These are phyloP conservation scores for Heterodera carotae DNA, from an alignment of 1,140 invertebrate species.

Conservation along the genomic window DNA sequence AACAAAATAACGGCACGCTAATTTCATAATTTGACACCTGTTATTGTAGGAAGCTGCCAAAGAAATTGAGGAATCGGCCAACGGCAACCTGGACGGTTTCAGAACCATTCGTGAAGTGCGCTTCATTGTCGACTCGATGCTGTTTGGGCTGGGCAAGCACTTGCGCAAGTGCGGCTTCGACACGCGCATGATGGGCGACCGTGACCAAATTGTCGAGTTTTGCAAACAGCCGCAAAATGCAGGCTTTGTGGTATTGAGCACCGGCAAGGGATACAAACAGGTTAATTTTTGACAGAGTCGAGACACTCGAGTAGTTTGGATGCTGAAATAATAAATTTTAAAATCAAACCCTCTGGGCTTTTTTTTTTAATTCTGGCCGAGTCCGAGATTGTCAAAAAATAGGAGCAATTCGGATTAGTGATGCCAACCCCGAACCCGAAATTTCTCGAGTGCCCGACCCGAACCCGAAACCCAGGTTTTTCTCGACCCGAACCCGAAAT, in stretches of 20 bases:
- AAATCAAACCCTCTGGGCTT: too few relatives aligned
- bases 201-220: conserved; percentile 33
- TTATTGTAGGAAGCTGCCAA: neutral
- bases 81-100: neutral
- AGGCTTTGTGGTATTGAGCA: conserved; percentile 33
- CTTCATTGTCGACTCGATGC: conserved; percentile 67
- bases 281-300: too few relatives aligned
- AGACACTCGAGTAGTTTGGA: too few relatives aligned
- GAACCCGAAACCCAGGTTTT: too few relatives aligned
- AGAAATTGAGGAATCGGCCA: conserved; percentile 9
- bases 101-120: conserved; percentile 28
- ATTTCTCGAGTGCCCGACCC: too few relatives aligned
- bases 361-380: too few relatives aligned
- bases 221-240: conserved; percentile 18
- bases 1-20: neutral
- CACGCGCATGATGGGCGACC: conserved; percentile 68
- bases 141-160: conserved; percentile 70
- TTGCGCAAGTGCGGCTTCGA: conserved; percentile 75
- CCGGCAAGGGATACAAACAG: conserved; percentile 41
- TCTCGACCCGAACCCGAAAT: too few relatives aligned
- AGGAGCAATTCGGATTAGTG: too few relatives aligned
- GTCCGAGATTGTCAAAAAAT: too few relatives aligned
- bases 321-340: too few relatives aligned
- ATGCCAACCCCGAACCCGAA: too few relatives aligned
- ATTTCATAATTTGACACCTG: neutral